phyloP scores from a whole-genome alignment of 2,888 invertebrate species.

The Phasia obesa region DNA sequence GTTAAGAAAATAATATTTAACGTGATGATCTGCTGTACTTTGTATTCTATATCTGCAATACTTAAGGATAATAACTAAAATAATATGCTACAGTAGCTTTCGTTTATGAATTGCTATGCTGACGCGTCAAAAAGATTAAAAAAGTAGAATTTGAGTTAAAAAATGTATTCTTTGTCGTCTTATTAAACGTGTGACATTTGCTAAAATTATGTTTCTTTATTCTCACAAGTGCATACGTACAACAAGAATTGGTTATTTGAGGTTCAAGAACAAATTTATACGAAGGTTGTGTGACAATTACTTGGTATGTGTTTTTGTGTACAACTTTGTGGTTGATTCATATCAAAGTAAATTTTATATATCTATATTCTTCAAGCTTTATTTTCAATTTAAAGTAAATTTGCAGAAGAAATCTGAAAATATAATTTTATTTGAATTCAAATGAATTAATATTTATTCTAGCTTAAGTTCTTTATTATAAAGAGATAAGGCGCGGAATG shows the following conservation, averaged over 20 bases:
- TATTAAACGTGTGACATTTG: conserved; percentile 69
- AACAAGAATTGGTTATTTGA: conserved; percentile 16
- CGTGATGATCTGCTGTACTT: conserved; percentile 63
- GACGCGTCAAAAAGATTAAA: conserved; percentile 73
- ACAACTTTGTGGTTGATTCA: not conserved
- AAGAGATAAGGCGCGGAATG: too few relatives aligned
- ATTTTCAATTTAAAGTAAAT: too few relatives aligned
- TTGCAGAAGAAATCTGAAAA: too few relatives aligned
- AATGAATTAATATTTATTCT: too few relatives aligned
- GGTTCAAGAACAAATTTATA: conserved; percentile 1
- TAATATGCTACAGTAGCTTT: conserved; percentile 73
- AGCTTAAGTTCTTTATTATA: too few relatives aligned
- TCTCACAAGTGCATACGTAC: not conserved
- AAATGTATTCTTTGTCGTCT: conserved; percentile 48
- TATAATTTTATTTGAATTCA: too few relatives aligned
- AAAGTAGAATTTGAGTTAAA: conserved; percentile 10
- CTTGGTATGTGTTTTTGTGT: not conserved
- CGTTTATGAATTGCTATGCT: conserved; percentile 77
- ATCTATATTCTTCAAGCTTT: too few relatives aligned
- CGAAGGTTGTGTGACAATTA: not conserved
- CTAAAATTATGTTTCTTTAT: conserved; percentile 35
- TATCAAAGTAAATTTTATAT: too few relatives aligned
- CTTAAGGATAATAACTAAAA: conserved; percentile 69
- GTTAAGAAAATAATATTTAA: conserved; percentile 65
- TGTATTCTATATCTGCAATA: conserved; percentile 33